Conservation (phyloP, 2,113 vertebrate species). For the Hydropotes inermis region DNA sequence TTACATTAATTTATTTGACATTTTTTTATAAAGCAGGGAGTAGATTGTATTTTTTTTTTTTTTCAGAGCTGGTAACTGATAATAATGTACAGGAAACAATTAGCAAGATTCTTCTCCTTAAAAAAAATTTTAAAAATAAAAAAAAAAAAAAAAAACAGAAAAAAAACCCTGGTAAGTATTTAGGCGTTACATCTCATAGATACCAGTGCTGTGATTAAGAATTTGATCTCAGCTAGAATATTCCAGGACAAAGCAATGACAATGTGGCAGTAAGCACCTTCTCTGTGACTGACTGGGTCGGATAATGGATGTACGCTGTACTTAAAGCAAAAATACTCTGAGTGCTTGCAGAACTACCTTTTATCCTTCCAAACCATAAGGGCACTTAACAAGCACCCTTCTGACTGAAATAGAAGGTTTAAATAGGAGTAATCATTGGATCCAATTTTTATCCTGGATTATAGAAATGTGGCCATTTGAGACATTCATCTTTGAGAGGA, state of each 20-base stretch:
- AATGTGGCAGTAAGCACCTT: not conserved
- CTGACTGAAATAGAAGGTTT: not conserved
- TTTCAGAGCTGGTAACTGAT: not conserved
- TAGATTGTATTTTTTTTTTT: not conserved
- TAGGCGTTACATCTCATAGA: not conserved
- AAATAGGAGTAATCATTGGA: not conserved
- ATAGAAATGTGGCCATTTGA: not conserved
- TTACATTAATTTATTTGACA: not conserved
- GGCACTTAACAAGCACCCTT: not conserved
- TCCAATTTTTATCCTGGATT: not conserved
- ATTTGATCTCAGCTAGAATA: not conserved
- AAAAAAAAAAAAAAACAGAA: not conserved
- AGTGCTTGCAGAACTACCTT: not conserved
- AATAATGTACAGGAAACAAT: not conserved
- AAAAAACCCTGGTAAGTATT: not conserved
- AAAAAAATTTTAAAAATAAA: not conserved
- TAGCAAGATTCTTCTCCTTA: not conserved
- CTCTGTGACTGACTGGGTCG: not conserved
- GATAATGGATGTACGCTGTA: not conserved
- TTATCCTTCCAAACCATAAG: not conserved
- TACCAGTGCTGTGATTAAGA: not conserved
- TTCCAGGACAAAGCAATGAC: not conserved
- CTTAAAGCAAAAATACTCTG: not conserved
- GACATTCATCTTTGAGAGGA: not conserved
- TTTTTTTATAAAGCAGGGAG: not conserved